Percentiles rank a stretch among this genome's conserved stretches.
Conservation (phyloP, 2,888 invertebrate species). For the Phalangium opilio region DNA sequence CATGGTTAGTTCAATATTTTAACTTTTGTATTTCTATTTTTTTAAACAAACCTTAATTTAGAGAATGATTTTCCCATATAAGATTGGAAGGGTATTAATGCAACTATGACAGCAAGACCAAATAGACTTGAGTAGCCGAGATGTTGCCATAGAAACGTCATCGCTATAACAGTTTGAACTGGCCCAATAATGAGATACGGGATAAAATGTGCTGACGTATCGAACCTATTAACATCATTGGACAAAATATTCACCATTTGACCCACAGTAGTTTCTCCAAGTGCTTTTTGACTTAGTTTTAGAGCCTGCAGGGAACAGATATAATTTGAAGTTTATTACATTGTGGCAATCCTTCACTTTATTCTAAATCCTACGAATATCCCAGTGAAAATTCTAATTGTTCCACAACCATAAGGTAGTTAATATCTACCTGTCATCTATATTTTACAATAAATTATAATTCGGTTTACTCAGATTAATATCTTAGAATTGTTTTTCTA, state of each 20-base stretch:
- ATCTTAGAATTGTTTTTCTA: too few relatives aligned
- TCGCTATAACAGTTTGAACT: constrained; percentile 58
- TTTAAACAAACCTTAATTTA: constrained; percentile 45
- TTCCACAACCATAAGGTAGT: too few relatives aligned
- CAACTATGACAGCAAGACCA: constrained; percentile 57
- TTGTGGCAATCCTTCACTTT: too few relatives aligned
- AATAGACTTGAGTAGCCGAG: constrained; percentile 53
- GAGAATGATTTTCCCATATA: constrained; percentile 34
- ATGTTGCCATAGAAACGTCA: constrained; percentile 59
- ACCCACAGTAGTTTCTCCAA: constrained; percentile 72
- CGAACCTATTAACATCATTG: constrained; percentile 84
- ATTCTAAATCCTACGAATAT: too few relatives aligned
- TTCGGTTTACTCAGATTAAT: too few relatives aligned
- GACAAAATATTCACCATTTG: constrained; percentile 85
- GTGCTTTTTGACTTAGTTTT: constrained; percentile 50
- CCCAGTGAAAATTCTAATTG: too few relatives aligned
- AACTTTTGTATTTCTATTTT: too few relatives aligned
- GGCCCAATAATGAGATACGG: constrained; percentile 87
- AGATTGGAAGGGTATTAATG: constrained; percentile 70
- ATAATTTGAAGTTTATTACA: too few relatives aligned
- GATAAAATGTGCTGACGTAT: constrained; percentile 67
- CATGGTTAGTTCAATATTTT: too few relatives aligned
- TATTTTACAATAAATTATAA: too few relatives aligned
- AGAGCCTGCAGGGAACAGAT: constrained; percentile 32
- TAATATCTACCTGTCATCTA: too few relatives aligned